Base-by-base conservation (phyloP, 1,140 invertebrate genomes). In the Drosophila teissieri region DNA sequence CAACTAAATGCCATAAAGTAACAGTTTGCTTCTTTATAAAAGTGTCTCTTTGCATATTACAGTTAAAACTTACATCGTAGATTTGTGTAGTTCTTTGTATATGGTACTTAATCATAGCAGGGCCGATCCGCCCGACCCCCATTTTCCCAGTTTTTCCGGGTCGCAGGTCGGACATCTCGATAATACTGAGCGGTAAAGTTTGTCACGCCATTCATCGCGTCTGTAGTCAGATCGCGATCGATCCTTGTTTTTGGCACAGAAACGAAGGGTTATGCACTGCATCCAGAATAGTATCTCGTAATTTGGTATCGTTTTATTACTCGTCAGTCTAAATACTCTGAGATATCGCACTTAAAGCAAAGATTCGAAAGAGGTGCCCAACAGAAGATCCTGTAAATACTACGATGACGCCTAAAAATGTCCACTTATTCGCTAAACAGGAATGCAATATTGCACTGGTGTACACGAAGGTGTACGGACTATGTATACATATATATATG, bases 51-150 rank as follows among this genome's bases (percentile, higher is more conserved):
- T 63, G 36, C 70, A 75, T 81, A 62, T 79, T 90, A 85, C 78
- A 90, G 82, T 85, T 90, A 90, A 90, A 90, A 85, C 78, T 90
- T 90, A 85, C 84, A 49, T 89, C 77, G 79, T 75, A 78, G 61
- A 84, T 68, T 85, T 90, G 79, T 89, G 74, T 85, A 83, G 69
- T 75, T 86, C 40, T 78, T 69, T 85, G 75, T 82, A 74, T 85
- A 73, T 68, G 73, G 67, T 85, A 80, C 80, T 84, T 75, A 78
- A 70, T 80, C 55, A 64, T 77, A 79, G 68, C 56, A 72, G 52
- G 34, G 40, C 31, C 77, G 61, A 60, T 61, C 46, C 10, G 55
- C 14, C 44, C 51, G 60, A 65, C 42, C 48, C 6, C n/a, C 14
- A 22, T 8, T 11, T 10, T 11, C 40, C 52, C 51, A 34, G 3